Evolutionary conservation across 1,140 invertebrate species (phyloP), one percentile per base, ranked within the genome.

Genomic region (Cardiocondyla obscurior): DNA sequence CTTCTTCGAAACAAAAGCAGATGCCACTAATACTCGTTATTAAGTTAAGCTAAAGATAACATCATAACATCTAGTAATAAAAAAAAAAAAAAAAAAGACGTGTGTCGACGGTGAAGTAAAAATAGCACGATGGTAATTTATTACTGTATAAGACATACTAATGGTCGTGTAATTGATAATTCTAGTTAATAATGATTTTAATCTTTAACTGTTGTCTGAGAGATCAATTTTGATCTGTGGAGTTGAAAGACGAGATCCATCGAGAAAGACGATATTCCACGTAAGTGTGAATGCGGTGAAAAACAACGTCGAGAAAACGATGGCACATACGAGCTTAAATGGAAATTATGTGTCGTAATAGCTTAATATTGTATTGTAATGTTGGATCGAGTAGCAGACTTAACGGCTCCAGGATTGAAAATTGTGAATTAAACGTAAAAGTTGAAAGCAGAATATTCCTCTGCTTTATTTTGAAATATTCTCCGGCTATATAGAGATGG

Each of bases 161-260:
- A 91, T 91, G 85, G 82, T 90, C 89, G 89, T 90, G 90, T 91
- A 92, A 91, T 91, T 90, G 86, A 92, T 93, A 91, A 92, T 92
- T 93, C 91, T 92, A 92, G 92, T 93, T 93, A 93, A 88, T 93
- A 92, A 92, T 94, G 91, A 92, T 94, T 93, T 93, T 92, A 92
- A 93, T 91, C 92, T 93, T 92, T 91, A 93, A 93, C 90, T 92
- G 92, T 93, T 93, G 91, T 92, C 90, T 89, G 88, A 93, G 92
- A 79, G 74, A 93, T 90, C 91, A 91, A 92, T 93, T 93, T 93
- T 93, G 93, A 93, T 93, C 92, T 93, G 25, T 88, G 87, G 87
- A 86, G 86, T 89, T 86, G 73, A 87, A 79, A 85, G 44, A 57
- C 79, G 57, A 83, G 83, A 87, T 88, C 55, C 85, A 81, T 81